A percentile compares a stretch with the other conserved stretches of the same genome.
phyloP scores from a whole-genome alignment of 1,140 invertebrate species.

The Orius insidiosus region DNA sequence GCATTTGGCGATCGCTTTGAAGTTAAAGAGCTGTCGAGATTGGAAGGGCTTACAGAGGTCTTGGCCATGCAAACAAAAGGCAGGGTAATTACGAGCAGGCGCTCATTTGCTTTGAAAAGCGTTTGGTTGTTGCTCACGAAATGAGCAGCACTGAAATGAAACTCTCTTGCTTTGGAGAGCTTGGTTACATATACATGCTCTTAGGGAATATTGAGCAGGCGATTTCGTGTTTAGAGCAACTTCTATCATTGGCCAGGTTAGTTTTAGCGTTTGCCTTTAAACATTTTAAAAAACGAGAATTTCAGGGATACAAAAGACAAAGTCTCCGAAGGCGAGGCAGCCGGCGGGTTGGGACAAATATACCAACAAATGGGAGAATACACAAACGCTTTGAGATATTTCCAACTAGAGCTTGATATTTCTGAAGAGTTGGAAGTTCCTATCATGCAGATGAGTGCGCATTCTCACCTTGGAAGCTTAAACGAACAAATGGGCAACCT shows the following conservation, averaged over 20 bases:
- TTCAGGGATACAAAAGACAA: conserved; percentile 55
- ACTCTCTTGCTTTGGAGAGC: conserved; percentile 81
- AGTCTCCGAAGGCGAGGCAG: conserved; percentile 72
- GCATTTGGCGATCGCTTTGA: conserved; percentile 61
- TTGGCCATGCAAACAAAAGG: conserved; percentile 63
- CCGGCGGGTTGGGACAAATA: conserved; percentile 73
- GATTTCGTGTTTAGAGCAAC: conserved; percentile 81
- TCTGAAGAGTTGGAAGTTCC: conserved; percentile 54
- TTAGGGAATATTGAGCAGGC: conserved; percentile 85
- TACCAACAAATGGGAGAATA: conserved; percentile 83
- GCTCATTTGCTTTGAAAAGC: conserved; percentile 74
- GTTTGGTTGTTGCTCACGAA: conserved; percentile 82
- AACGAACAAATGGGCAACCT: conserved; percentile 75
- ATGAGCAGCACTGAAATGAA: conserved; percentile 67
- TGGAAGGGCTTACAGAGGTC: conserved; percentile 78
- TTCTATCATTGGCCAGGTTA: conserved; percentile 62
- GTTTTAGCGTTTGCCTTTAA: not conserved
- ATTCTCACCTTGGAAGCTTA: conserved; percentile 75
- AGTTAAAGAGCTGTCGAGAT: conserved; percentile 62
- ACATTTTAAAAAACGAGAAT: conserved; percentile 9
- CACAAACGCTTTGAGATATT: conserved; percentile 62
- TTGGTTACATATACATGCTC: conserved; percentile 67
- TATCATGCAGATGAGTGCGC: conserved; percentile 63
- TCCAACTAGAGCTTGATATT: conserved; percentile 71
- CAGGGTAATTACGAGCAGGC: conserved; percentile 79